These are phyloP conservation scores for Hemichromis elongatus DNA, from an alignment of 2,113 vertebrate genomes.

Conservation along the genomic window DNA sequence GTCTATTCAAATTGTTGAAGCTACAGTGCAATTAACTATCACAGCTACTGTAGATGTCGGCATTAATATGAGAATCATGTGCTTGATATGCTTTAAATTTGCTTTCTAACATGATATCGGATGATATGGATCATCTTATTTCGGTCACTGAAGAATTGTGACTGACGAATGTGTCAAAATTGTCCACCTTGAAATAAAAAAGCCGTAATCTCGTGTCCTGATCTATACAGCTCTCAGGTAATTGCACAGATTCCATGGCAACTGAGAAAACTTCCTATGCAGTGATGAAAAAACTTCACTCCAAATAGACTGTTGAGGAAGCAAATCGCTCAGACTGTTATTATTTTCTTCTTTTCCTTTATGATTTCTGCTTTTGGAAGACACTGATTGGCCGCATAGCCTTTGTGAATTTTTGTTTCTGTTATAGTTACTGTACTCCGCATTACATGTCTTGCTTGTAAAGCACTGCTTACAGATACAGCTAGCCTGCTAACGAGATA, in stretches of 20 bases:
- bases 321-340: not conserved
- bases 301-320: not conserved
- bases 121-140: not conserved
- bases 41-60: not conserved
- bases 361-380: not conserved
- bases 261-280: not conserved
- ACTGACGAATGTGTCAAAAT: not conserved
- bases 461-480: not conserved
- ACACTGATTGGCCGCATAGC: not conserved
- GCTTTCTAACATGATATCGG: not conserved
- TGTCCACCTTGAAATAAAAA: not conserved
- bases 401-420: not conserved
- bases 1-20: not conserved
- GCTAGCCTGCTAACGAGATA: constrained; percentile 33
- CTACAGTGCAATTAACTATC: not conserved
- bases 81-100: not conserved
- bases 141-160: not conserved
- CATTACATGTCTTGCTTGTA: not conserved
- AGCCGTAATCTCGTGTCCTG: not conserved
- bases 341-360: not conserved
- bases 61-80: not conserved
- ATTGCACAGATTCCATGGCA: not conserved
- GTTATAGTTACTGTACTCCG: not conserved
- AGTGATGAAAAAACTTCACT: not conserved
- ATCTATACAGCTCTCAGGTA: not conserved